A percentile compares a stretch with the other conserved stretches of the same genome.
phyloP scores from a whole-genome alignment of 2,797 vertebrate species.

The Garrulus glandarius region DNA sequence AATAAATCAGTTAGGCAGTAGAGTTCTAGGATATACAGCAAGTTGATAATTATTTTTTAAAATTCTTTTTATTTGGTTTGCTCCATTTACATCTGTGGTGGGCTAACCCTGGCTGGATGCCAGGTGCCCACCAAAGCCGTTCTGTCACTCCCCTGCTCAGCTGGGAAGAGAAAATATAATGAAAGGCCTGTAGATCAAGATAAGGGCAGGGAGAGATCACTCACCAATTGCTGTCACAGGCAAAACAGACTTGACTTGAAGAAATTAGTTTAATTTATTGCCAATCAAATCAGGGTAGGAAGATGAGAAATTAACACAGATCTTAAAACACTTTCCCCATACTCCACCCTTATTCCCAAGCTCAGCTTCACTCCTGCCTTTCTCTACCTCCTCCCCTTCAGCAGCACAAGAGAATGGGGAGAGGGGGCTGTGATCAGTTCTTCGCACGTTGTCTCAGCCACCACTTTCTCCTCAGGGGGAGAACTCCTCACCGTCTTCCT shows the following conservation, averaged over 20 bases:
- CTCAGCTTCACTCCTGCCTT: not conserved
- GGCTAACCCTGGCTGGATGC: not conserved
- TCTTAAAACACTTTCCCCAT: not conserved
- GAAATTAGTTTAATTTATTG: not conserved
- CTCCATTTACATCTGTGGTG: not conserved
- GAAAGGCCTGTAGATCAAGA: not conserved
- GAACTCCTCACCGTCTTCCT: not conserved
- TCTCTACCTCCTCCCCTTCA: not conserved
- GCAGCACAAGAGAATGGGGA: not conserved
- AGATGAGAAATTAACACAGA: not conserved
- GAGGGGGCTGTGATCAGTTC: not conserved
- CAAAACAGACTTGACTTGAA: not conserved
- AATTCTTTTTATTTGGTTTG: not conserved
- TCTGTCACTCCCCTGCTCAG: not conserved
- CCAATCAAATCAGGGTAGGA: not conserved
- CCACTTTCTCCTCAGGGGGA: not conserved
- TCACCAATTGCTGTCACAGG: not conserved
- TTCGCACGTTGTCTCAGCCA: fast-evolving
- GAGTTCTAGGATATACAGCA: not conserved
- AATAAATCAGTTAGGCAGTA: not conserved
- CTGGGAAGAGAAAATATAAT: not conserved
- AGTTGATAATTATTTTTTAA: not conserved
- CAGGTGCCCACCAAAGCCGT: not conserved
- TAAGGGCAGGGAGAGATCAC: not conserved
- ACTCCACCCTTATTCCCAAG: not conserved